Conservation (phyloP, 2,888 invertebrate species). For the Brachyopa scutellaris region DNA sequence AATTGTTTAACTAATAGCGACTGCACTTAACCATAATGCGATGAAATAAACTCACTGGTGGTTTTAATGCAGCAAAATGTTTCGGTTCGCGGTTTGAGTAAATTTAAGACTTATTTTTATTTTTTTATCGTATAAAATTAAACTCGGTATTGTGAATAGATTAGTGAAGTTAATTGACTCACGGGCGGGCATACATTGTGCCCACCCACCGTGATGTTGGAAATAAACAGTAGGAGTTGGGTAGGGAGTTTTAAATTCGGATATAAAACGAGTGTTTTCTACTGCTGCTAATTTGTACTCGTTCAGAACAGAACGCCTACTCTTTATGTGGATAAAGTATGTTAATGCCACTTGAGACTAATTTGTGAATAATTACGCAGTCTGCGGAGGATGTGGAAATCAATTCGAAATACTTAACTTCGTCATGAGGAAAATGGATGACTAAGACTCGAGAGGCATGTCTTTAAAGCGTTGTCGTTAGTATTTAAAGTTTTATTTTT, state of each 20-base stretch:
- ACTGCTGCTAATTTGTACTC: slow-evolving; percentile 61
- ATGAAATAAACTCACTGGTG: neutral
- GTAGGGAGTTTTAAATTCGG: neutral
- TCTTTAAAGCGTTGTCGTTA: too few species aligned
- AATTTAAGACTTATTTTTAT: neutral
- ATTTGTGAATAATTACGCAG: slow-evolving; percentile 40
- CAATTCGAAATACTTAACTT: slow-evolving; percentile 21
- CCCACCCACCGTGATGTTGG: slow-evolving; percentile 40
- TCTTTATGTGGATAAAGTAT: slow-evolving; percentile 54
- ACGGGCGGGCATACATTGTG: slow-evolving; percentile 15
- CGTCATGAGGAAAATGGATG: slow-evolving; percentile 31
- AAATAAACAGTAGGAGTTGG: slow-evolving; percentile 33
- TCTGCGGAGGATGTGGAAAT: slow-evolving; percentile 31
- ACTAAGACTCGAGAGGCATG: slow-evolving; percentile 28
- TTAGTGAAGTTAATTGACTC: slow-evolving; percentile 27
- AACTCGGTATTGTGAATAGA: neutral
- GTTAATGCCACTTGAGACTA: slow-evolving; percentile 43
- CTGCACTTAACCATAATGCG: slow-evolving; percentile 16
- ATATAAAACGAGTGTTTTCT: slow-evolving; percentile 12
- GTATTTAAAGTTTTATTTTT: too few species aligned
- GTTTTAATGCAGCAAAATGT: slow-evolving; percentile 11
- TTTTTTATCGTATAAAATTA: neutral
- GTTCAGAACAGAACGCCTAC: slow-evolving; percentile 61
- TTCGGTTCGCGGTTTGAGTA: slow-evolving; percentile 16
- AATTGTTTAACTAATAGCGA: slow-evolving; percentile 8